These are phyloP conservation scores for Myoxocephalus aenaeus DNA, from an alignment of 2,797 vertebrate genomes.

Conservation along the genomic window DNA sequence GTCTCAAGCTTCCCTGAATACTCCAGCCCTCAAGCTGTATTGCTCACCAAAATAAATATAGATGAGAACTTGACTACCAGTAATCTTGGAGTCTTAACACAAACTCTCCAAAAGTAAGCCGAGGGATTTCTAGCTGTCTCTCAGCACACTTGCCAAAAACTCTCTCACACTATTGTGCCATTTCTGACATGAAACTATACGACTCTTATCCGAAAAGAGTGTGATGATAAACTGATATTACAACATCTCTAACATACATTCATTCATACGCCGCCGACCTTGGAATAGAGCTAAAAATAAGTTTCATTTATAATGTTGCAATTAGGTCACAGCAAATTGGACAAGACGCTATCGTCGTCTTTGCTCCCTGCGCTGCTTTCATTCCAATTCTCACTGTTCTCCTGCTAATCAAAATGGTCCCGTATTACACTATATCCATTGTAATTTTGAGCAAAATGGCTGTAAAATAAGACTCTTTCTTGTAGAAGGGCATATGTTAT, in stretches of 20 bases:
- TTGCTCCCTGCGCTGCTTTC: slow-evolving; percentile 52
- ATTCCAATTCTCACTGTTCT: slow-evolving; percentile 62
- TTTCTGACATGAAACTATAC: slow-evolving; percentile 16
- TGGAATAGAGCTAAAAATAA: slow-evolving; percentile 34
- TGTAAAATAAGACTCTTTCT: slow-evolving; percentile 76
- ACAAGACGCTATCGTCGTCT: slow-evolving; percentile 77
- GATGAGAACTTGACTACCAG: slow-evolving; percentile 55
- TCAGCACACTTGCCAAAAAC: slow-evolving; percentile 34
- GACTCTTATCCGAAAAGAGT: background rate
- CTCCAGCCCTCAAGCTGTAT: slow-evolving; percentile 41
- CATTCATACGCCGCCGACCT: slow-evolving; percentile 33
- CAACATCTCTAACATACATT: slow-evolving; percentile 9
- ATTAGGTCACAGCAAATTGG: slow-evolving; percentile 76
- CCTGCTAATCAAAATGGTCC: slow-evolving; percentile 66
- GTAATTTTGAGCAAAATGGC: slow-evolving; percentile 76
- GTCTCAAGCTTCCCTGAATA: slow-evolving; percentile 40
- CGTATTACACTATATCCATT: slow-evolving; percentile 70
- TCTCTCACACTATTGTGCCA: slow-evolving; percentile 18
- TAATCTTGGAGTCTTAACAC: slow-evolving; percentile 54
- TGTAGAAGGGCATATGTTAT: slow-evolving; percentile 74
- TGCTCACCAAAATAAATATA: slow-evolving; percentile 61
- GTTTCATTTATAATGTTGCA: slow-evolving; percentile 61
- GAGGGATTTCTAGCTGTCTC: slow-evolving; percentile 53
- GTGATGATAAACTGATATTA: slow-evolving; percentile 16
- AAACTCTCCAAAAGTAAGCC: slow-evolving; percentile 52